phyloP scores from a whole-genome alignment of 2,797 vertebrate genomes.

The Lindbergichthys nudifrons region DNA sequence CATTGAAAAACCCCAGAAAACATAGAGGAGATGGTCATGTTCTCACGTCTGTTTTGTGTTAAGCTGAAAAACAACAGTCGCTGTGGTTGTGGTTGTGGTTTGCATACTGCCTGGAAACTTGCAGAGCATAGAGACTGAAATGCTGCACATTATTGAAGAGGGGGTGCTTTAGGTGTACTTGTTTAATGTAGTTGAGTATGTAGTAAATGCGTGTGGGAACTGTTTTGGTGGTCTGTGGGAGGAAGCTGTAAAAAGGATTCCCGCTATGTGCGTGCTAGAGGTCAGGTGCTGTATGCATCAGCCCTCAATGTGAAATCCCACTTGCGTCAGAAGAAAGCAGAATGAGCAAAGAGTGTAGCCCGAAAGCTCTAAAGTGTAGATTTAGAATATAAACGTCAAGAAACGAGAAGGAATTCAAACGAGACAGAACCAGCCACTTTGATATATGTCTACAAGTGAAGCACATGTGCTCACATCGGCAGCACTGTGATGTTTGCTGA shows the following conservation, averaged over 20 bases:
- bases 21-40: constrained; percentile 34
- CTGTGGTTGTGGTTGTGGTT: constrained; percentile 61
- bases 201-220: constrained; percentile 65
- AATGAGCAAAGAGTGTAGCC: constrained; percentile 36
- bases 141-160: constrained; percentile 22
- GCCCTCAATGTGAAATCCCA: constrained; percentile 71
- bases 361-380: constrained; percentile 6
- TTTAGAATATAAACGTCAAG: constrained; percentile 22
- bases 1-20: constrained; percentile 36
- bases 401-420: constrained; percentile 29
- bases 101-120: constrained; percentile 42
- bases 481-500: constrained; percentile 12
- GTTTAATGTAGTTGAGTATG: constrained; percentile 41
- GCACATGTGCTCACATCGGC: constrained; percentile 1
- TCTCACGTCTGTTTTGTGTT: constrained; percentile 53
- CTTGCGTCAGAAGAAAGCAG: constrained; percentile 67
- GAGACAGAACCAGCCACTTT: not conserved
- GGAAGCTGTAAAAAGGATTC: constrained; percentile 75
- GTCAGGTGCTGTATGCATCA: constrained; percentile 67
- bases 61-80: constrained; percentile 54
- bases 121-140: constrained; percentile 28
- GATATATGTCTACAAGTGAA: not conserved
- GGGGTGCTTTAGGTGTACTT: constrained; percentile 10
- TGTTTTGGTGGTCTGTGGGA: constrained; percentile 74
- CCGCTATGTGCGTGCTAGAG: constrained; percentile 64